Conservation (phyloP, 2,113 vertebrate species). For the Phasianus colchicus region DNA sequence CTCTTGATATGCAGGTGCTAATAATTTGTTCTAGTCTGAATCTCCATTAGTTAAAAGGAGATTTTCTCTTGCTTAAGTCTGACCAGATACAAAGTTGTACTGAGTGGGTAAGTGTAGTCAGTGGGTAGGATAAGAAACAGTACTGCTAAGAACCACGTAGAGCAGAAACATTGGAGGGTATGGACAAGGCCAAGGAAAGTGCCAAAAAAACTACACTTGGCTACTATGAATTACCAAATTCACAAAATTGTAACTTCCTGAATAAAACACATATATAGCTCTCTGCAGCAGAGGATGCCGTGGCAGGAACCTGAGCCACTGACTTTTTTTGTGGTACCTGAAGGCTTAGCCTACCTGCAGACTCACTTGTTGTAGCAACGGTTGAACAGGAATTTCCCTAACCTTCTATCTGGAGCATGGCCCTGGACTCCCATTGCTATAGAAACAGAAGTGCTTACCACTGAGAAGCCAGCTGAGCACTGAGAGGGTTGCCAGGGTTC, state of each 20-base stretch:
- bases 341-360: neutral
- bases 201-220: neutral
- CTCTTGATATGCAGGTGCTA: neutral
- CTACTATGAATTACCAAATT: neutral
- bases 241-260: neutral
- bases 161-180: neutral
- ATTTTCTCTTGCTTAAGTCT: neutral
- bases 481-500: neutral
- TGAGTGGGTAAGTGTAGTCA: neutral
- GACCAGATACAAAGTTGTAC: neutral
- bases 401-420: neutral
- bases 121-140: neutral
- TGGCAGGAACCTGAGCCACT: neutral
- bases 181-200: neutral
- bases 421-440: neutral
- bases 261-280: neutral
- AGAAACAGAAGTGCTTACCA: neutral
- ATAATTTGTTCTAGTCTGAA: neutral
- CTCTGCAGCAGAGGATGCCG: neutral
- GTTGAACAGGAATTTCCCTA: neutral
- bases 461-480: neutral
- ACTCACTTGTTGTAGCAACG: neutral
- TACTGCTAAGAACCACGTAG: neutral
- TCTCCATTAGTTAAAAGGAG: neutral
- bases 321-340: neutral